These are phyloP conservation scores for Noctua comes DNA, from an alignment of 2,888 invertebrate genomes.

Conservation along the genomic window DNA sequence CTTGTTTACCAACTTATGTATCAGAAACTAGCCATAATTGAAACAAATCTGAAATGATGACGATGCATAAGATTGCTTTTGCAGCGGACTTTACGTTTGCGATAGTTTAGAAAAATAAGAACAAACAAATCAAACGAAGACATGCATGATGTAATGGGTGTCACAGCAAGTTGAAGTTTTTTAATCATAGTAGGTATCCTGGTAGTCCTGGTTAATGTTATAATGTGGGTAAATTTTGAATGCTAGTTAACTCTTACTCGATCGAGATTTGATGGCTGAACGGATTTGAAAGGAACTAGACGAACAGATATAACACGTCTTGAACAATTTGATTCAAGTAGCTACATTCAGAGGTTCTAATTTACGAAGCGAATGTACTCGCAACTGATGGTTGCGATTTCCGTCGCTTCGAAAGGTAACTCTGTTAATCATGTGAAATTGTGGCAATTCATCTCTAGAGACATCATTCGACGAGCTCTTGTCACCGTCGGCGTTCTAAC, in stretches of 20 bases:
- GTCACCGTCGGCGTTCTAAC: too few species aligned
- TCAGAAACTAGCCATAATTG: neutral
- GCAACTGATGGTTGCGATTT: neutral
- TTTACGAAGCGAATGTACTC: neutral
- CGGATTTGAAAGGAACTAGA: neutral
- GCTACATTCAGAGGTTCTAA: too few species aligned
- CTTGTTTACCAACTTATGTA: neutral
- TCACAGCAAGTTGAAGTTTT: neutral
- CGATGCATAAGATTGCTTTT: neutral
- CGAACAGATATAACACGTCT: neutral
- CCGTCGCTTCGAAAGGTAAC: neutral
- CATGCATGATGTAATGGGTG: neutral
- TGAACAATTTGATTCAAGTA: neutral
- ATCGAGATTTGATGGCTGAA: neutral
- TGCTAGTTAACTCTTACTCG: neutral
- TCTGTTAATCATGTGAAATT: neutral
- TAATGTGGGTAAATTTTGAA: neutral
- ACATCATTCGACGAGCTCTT: too few species aligned
- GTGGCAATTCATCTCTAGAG: neutral
- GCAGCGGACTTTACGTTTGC: neutral
- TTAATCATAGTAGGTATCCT: neutral
- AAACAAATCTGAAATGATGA: neutral
- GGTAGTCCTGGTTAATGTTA: neutral
- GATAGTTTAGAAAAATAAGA: neutral
- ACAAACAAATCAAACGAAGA: neutral